phyloP scores from a whole-genome alignment of 2,888 invertebrate species.

The Trachelus stipa region DNA sequence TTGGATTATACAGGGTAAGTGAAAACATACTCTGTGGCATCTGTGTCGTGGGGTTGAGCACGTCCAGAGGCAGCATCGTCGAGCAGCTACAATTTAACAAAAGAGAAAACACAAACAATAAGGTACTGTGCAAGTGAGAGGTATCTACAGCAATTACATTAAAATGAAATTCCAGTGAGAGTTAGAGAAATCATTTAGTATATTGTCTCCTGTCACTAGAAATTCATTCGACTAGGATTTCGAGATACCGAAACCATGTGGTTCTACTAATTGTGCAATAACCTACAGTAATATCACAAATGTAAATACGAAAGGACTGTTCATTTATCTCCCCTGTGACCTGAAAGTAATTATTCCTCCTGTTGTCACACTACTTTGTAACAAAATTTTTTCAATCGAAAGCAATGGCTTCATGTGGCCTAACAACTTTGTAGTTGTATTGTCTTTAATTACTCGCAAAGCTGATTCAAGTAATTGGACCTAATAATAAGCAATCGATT shows the following conservation, averaged over 20 bases:
- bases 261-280: constrained; percentile 34
- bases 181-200: neutral
- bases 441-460: neutral
- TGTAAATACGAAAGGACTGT: neutral
- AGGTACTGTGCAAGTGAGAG: constrained; percentile 64
- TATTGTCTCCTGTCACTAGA: constrained; percentile 4
- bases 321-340: neutral
- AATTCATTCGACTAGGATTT: constrained; percentile 13
- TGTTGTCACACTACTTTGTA: neutral
- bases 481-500: constrained; percentile 5
- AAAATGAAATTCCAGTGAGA: constrained; percentile 10
- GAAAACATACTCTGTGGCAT: constrained; percentile 60
- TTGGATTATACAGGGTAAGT: constrained; percentile 33
- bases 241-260: constrained; percentile 24
- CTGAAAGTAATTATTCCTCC: constrained; percentile 2
- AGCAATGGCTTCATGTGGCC: neutral
- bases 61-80: constrained; percentile 72
- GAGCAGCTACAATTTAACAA: constrained; percentile 75
- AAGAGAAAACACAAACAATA: constrained; percentile 72
- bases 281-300: constrained; percentile 25
- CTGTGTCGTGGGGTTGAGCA: constrained; percentile 65
- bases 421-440: neutral
- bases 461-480: neutral
- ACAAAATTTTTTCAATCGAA: neutral
- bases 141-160: constrained; percentile 25